A percentile compares a stretch with the other conserved stretches of the same genome.
Evolutionary conservation across 2,888 invertebrate genomes (phyloP).

Genomic region (Clitarchus hookeri): DNA sequence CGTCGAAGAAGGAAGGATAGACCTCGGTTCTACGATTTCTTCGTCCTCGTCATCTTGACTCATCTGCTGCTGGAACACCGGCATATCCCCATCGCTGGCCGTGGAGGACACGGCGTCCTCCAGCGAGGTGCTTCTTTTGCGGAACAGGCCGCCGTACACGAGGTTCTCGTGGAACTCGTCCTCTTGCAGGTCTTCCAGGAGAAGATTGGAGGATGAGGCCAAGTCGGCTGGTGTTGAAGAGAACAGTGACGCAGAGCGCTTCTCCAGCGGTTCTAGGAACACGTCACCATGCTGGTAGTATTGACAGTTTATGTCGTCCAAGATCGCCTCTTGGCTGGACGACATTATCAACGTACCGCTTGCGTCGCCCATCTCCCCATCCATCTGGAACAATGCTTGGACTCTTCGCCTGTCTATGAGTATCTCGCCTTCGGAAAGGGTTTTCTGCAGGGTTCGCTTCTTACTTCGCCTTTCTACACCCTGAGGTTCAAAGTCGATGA

Average conservation of each 20-base stretch:
- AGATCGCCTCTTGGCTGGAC: constrained; percentile 61
- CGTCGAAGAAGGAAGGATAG: neutral
- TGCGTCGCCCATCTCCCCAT: constrained; percentile 58
- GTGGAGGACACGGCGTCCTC: constrained; percentile 42
- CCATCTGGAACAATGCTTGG: constrained; percentile 43
- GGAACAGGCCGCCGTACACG: constrained; percentile 75
- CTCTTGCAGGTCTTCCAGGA: constrained; percentile 51
- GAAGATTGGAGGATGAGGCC: constrained; percentile 50
- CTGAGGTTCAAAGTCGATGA: constrained; percentile 85
- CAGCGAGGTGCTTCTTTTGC: constrained; percentile 43
- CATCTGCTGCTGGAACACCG: constrained; percentile 34
- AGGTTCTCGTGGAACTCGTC: constrained; percentile 82
- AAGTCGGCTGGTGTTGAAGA: constrained; percentile 54
- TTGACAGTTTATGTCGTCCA: constrained; percentile 12
- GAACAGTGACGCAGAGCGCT: constrained; percentile 52
- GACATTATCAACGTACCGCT: constrained; percentile 59
- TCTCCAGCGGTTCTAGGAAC: constrained; percentile 50
- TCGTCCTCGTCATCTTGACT: constrained; percentile 35
- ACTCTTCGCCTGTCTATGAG: constrained; percentile 11
- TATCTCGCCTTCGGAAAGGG: constrained; percentile 81
- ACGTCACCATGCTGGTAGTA: constrained; percentile 32
- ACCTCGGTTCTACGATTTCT: neutral
- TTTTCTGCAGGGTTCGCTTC: constrained; percentile 65
- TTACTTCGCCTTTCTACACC: constrained; percentile 52
- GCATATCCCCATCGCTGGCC: constrained; percentile 37